Evolutionary conservation across 2,888 invertebrate genomes (phyloP).

Genomic region (Acrobasis consociella): DNA sequence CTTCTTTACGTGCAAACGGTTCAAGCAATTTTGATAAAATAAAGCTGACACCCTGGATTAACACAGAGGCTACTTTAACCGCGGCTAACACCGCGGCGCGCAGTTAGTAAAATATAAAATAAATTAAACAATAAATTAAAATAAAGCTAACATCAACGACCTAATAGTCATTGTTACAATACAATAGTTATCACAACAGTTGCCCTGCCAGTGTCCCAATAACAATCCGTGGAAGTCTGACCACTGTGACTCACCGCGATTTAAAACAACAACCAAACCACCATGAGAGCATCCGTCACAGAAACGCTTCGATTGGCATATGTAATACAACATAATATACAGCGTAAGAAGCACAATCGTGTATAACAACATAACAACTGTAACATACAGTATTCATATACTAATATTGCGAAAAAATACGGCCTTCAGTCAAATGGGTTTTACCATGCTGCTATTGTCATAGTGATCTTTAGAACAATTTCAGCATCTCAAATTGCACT

Average conservation of each 20-base stretch:
- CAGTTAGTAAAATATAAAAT: too few relatives aligned
- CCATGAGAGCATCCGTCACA: slow-evolving; percentile 10
- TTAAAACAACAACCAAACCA: slow-evolving; percentile 2
- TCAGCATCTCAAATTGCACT: neutral
- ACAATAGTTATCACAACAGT: neutral
- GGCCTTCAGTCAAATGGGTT: slow-evolving; percentile 1
- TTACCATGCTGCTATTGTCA: neutral
- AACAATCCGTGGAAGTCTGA: slow-evolving; percentile 13
- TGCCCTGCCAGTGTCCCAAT: neutral
- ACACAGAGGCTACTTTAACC: too few relatives aligned
- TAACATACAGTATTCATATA: neutral
- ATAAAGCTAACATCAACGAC: too few relatives aligned
- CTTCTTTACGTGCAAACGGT: too few relatives aligned
- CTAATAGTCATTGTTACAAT: neutral
- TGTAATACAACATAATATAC: neutral
- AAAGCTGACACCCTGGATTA: too few relatives aligned
- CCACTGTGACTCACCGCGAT: neutral
- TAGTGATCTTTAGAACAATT: neutral
- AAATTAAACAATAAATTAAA: too few relatives aligned
- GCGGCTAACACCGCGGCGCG: too few relatives aligned
- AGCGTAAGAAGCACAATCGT: neutral
- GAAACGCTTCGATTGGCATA: neutral
- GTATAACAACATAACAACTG: neutral
- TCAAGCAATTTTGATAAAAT: too few relatives aligned
- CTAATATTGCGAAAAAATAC: neutral